Base-by-base conservation (phyloP, 2,797 vertebrate species). In the Carapus acus region DNA sequence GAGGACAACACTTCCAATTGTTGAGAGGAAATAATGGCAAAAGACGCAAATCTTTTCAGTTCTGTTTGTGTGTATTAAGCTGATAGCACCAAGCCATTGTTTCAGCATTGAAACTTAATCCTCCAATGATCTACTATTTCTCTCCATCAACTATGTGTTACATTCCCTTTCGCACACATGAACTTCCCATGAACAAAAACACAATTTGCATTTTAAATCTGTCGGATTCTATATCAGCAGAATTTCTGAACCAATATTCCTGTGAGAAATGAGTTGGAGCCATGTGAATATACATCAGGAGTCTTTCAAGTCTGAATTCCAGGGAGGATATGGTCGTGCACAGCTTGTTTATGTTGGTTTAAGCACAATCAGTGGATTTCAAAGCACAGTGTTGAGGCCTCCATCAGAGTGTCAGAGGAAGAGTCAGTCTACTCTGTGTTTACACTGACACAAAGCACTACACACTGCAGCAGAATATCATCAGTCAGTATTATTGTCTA, bases 371-470 rank as follows among this genome's bases (percentile, higher is more conserved):
- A 41, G 58, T 54, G 47, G 64, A 59, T 67, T 73, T 70, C 63
- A 67, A 65, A 71, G 54, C 43, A 44, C 33, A n/a, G 43, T 68
- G 39, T 21, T 57, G 44, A 64, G 56, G 56, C 59, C 58, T 24
- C 60, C n/a, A n/a, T 62, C 51, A 43, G 55, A 65, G 54, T 58
- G 69, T 67, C 57, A 68, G 49, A 51, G 65, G 76, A 64, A 76
- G 59, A 74, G 74, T 74, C 50, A 62, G 53, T 43, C 47, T 46
- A 69, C 62, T 66, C 58, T 71, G 52, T 69, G 71, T 77, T 68
- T 77, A 61, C 67, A 67, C 76, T 49, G 76, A 71, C 66, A 65
- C 62, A 63, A 53, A 70, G 73, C 41, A 62, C 73, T 70, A 71
- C 59, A 54, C 9, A 9, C 24, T 5, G 24, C 24, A 4, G 24